A percentile compares a stretch with the other conserved stretches of the same genome.
These are phyloP conservation scores for Tetrax tetrax DNA, from an alignment of 2,113 vertebrate genomes.

Conservation along the genomic window DNA sequence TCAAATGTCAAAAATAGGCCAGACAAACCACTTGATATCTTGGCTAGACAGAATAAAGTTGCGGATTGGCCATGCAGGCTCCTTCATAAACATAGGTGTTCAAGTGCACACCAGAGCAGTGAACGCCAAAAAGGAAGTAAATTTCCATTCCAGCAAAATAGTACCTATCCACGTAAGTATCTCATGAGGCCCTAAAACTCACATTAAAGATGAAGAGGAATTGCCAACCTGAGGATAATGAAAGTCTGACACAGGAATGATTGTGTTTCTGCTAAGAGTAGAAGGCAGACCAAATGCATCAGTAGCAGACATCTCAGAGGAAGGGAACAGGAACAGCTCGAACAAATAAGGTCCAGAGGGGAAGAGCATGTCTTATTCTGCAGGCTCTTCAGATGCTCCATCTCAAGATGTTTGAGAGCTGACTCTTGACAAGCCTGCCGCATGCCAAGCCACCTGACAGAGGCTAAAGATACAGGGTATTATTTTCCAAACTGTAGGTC, in stretches of 20 bases:
- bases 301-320: background rate
- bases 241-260: background rate
- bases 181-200: background rate
- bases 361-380: background rate
- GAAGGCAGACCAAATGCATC: background rate
- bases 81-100: background rate
- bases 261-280: rapidly evolving
- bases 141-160: background rate
- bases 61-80: background rate
- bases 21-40: background rate
- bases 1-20: background rate
- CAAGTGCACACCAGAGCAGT: background rate
- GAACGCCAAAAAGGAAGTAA: background rate
- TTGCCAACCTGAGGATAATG: background rate
- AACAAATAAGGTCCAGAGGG: background rate
- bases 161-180: background rate
- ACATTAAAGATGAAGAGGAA: background rate
- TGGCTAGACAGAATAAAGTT: background rate
- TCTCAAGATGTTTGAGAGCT: background rate
- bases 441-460: background rate
- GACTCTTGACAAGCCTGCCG: background rate
- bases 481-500: background rate
- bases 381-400: background rate
- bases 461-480: background rate
- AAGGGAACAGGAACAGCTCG: background rate